Percentiles rank a stretch among this genome's conserved stretches.
These are phyloP conservation scores for Exephanes ischioxanthus DNA, from an alignment of 2,888 invertebrate genomes.

Conservation along the genomic window DNA sequence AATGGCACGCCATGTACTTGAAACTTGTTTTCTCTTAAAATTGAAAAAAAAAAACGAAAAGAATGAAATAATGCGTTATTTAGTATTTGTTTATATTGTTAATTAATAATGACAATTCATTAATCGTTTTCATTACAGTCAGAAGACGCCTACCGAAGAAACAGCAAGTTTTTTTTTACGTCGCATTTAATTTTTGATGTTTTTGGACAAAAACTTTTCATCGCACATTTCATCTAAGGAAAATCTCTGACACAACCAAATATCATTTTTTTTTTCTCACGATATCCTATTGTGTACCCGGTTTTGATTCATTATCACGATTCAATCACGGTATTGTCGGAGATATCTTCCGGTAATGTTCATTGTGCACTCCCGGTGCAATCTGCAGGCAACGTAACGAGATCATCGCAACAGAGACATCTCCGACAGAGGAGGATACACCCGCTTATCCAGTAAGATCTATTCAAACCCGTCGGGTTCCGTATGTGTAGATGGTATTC, in stretches of 20 bases:
- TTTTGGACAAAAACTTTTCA: too few relatives aligned
- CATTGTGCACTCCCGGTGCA: background rate
- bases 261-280: background rate
- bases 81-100: too few relatives aligned
- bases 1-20: too few relatives aligned
- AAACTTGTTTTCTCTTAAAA: too few relatives aligned
- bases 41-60: too few relatives aligned
- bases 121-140: too few relatives aligned
- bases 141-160: too few relatives aligned
- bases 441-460: background rate
- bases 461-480: background rate
- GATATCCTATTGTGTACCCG: background rate
- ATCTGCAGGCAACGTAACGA: background rate
- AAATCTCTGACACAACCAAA: background rate
- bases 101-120: too few relatives aligned
- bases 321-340: background rate
- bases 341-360: background rate
- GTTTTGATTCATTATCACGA: background rate
- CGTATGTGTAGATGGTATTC: background rate
- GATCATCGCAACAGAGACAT: conserved; percentile 5
- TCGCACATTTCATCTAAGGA: background rate
- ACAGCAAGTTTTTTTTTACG: too few relatives aligned
- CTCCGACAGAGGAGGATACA: conserved; percentile 6
- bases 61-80: too few relatives aligned
- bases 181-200: too few relatives aligned